Percentiles rank a stretch among this genome's conserved stretches.
Evolutionary conservation across 2,113 vertebrate genomes (phyloP).

Genomic region (Pseudonaja textilis): DNA sequence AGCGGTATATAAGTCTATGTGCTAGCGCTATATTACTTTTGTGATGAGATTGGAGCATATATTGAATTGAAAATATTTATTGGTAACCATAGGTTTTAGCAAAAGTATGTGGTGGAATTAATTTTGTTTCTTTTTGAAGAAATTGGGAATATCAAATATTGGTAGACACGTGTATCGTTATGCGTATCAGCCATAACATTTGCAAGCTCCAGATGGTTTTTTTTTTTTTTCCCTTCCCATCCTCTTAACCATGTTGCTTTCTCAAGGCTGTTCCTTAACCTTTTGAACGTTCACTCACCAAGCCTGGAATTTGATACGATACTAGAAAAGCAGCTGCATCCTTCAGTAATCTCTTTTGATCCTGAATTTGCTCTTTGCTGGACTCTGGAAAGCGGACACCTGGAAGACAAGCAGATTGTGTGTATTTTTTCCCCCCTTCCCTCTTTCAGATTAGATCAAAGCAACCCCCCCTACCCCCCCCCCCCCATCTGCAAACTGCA

Average conservation of each 20-base stretch:
- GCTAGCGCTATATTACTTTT: not conserved
- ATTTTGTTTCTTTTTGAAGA: not conserved
- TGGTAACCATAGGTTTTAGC: not conserved
- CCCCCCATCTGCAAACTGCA: not conserved
- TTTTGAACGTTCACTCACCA: slow-evolving; percentile 76
- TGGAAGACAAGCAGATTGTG: slow-evolving; percentile 47
- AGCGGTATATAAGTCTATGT: not conserved
- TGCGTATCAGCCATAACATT: not conserved
- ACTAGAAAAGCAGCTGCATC: slow-evolving; percentile 90
- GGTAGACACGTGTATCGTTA: not conserved
- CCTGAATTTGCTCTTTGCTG: slow-evolving; percentile 84
- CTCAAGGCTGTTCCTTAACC: not conserved
- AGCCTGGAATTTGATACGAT: slow-evolving; percentile 92
- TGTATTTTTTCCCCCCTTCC: not conserved
- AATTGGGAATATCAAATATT: not conserved
- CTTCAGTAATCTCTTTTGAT: slow-evolving; percentile 95
- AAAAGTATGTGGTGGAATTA: not conserved
- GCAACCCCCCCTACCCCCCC: not conserved
- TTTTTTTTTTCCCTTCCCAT: not conserved
- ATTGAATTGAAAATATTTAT: not conserved
- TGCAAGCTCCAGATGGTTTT: not conserved
- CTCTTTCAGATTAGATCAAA: not conserved
- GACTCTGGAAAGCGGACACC: slow-evolving; percentile 92
- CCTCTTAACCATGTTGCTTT: not conserved
- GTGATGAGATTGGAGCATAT: not conserved